A percentile compares a stretch with the other conserved stretches of the same genome.
Evolutionary conservation across 2,797 vertebrate species (phyloP).

Genomic region (Meda fulgida): DNA sequence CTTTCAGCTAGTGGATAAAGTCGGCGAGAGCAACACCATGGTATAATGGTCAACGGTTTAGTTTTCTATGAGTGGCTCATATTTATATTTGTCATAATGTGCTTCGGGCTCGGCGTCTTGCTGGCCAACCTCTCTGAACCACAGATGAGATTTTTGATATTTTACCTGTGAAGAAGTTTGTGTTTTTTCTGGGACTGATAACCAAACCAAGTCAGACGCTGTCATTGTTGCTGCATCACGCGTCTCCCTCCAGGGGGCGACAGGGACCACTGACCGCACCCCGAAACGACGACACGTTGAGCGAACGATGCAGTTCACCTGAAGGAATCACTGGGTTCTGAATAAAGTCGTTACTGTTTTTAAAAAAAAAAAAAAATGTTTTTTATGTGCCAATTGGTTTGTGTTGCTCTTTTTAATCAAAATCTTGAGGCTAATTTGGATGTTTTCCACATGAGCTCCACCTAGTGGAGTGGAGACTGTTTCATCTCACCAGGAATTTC

Average conservation of each 20-base stretch:
- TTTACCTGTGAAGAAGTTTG: slow-evolving; percentile 54
- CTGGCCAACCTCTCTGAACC: slow-evolving; percentile 58
- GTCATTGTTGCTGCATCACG: slow-evolving; percentile 59
- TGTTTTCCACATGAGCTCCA: slow-evolving; percentile 30
- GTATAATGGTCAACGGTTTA: slow-evolving; percentile 83
- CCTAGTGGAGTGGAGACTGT: slow-evolving; percentile 29
- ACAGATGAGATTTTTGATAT: slow-evolving; percentile 64
- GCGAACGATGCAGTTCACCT: slow-evolving; percentile 24
- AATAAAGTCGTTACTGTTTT: slow-evolving; percentile 64
- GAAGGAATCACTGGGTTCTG: slow-evolving; percentile 49
- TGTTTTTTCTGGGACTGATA: slow-evolving; percentile 35
- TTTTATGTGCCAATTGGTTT: slow-evolving; percentile 47
- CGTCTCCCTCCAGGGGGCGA: slow-evolving; percentile 40
- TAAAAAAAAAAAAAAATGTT: neutral
- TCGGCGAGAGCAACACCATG: slow-evolving; percentile 97
- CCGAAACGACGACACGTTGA: neutral
- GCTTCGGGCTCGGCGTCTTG: slow-evolving; percentile 58
- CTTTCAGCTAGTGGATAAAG: slow-evolving; percentile 94
- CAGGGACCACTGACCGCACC: slow-evolving; percentile 7
- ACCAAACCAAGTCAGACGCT: slow-evolving; percentile 64
- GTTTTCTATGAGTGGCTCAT: slow-evolving; percentile 64
- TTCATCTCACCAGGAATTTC: slow-evolving; percentile 30
- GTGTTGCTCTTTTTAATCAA: slow-evolving; percentile 21
- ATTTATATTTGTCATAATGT: slow-evolving; percentile 76
- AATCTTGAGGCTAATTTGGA: slow-evolving; percentile 34